phyloP scores from a whole-genome alignment of 2,888 invertebrate species.

The Abrostola triplasia region DNA sequence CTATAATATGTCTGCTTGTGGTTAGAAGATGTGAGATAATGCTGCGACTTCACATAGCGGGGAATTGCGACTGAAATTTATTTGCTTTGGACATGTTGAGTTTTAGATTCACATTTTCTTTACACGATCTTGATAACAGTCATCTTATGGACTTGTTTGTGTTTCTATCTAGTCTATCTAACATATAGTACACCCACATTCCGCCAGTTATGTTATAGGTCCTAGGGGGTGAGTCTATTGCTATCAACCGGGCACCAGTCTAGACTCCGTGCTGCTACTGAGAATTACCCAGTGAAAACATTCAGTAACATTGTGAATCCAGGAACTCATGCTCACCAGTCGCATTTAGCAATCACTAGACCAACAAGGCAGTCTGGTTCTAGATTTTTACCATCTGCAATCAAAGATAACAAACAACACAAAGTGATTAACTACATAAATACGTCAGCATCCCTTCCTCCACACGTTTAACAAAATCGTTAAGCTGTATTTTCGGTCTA shows the following conservation, averaged over 20 bases:
- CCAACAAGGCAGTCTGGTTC: too few species aligned
- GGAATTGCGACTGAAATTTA: not conserved
- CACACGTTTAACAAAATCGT: slow-evolving; percentile 19
- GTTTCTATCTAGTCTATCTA: not conserved
- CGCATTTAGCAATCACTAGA: too few species aligned
- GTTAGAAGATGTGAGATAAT: slow-evolving; percentile 4
- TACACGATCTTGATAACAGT: not conserved
- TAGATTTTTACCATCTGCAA: too few species aligned
- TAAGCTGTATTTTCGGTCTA: slow-evolving; percentile 13
- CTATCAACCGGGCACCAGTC: too few species aligned
- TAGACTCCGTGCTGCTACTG: too few species aligned
- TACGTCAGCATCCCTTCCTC: too few species aligned
- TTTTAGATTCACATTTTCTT: not conserved
- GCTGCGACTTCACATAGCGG: not conserved
- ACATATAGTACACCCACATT: too few species aligned
- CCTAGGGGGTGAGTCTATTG: too few species aligned
- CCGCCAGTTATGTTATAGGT: too few species aligned
- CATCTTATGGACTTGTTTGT: not conserved
- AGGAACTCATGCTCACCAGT: too few species aligned
- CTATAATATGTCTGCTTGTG: slow-evolving; percentile 38
- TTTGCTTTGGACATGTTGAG: not conserved
- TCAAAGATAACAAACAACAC: not conserved
- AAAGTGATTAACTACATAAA: not conserved
- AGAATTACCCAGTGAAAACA: too few species aligned
- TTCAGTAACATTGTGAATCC: too few species aligned